These are phyloP conservation scores for Arrhopalites spinosus DNA, from an alignment of 2,888 invertebrate genomes.

Conservation along the genomic window DNA sequence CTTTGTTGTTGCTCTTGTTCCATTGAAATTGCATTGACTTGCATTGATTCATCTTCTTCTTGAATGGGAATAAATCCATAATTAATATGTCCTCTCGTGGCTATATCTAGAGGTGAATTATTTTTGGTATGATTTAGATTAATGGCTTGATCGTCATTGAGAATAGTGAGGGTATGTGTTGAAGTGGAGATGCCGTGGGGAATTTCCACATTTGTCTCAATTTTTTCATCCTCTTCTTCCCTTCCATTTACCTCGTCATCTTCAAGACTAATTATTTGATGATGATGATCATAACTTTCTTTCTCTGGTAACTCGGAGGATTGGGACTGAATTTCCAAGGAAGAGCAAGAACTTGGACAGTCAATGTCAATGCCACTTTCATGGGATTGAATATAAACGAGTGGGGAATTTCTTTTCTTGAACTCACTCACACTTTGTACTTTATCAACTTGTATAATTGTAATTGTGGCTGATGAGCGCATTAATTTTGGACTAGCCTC, in stretches of 20 bases:
- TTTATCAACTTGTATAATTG: neutral
- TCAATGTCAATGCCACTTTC: conserved; percentile 6
- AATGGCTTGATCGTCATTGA: neutral
- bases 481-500: no score
- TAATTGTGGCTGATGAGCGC: neutral
- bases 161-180: neutral
- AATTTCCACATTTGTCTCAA: no score
- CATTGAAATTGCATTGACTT: neutral
- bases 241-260: neutral
- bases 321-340: neutral
- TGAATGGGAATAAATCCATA: neutral
- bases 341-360: neutral
- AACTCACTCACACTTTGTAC: no score
- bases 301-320: neutral
- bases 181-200: no score
- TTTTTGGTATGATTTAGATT: no score
- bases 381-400: neutral
- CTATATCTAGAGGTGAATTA: neutral
- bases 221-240: neutral
- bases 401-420: neutral
- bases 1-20: neutral
- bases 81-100: neutral
- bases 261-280: neutral
- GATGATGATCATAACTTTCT: neutral
- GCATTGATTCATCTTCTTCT: neutral